Evolutionary conservation across 1,140 invertebrate species (phyloP).

Genomic region (Lanistes nyassanus): DNA sequence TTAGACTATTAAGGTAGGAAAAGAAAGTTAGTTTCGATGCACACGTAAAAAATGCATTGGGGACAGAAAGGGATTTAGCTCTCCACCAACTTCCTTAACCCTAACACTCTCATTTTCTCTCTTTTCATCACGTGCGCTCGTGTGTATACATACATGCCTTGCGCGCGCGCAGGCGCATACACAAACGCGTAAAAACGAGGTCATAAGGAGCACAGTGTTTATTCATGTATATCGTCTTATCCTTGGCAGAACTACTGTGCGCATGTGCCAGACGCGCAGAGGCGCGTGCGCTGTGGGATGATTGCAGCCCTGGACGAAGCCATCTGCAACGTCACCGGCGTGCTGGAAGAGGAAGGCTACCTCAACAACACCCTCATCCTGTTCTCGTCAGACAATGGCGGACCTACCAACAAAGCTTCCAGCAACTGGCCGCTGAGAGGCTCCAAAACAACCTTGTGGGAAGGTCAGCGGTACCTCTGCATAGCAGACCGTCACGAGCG

Average conservation of each 20-base stretch:
- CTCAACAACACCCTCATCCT: conserved; percentile 55
- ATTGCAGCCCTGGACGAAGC: conserved; percentile 85
- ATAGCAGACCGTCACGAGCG: background rate
- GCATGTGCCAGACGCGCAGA: background rate
- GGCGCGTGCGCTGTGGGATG: conserved; percentile 72
- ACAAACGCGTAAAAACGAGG: background rate
- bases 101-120: no score
- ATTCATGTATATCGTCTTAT: background rate
- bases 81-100: no score
- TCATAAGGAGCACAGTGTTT: background rate
- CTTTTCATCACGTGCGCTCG: no score
- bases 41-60: no score
- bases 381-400: conserved; percentile 47
- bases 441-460: conserved; percentile 3
- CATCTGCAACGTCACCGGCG: conserved; percentile 79
- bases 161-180: no score
- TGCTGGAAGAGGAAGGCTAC: conserved; percentile 71
- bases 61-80: no score
- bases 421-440: conserved; percentile 21
- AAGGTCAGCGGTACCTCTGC: background rate
- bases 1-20: no score
- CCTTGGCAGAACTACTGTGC: background rate
- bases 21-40: no score
- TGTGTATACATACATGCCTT: no score
- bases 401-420: background rate